Conservation (phyloP, 1,140 invertebrate species). For the Nasonia giraulti region DNA sequence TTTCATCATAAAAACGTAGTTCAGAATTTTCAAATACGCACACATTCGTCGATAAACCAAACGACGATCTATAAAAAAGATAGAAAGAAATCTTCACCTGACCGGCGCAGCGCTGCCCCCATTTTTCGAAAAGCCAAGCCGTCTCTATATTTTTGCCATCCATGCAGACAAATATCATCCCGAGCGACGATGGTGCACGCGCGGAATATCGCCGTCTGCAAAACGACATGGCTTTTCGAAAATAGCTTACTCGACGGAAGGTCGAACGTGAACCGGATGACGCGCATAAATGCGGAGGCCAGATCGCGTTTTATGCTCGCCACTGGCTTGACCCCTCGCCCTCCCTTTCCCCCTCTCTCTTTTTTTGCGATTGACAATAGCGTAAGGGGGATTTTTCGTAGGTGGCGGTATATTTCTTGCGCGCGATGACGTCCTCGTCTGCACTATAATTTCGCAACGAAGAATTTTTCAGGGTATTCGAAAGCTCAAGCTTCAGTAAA, state of each 20-base stretch:
- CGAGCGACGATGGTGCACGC: not conserved
- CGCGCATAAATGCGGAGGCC: not conserved
- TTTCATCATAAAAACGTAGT: too few species aligned
- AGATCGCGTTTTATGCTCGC: conserved; percentile 10
- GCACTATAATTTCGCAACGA: too few species aligned
- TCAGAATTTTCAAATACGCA: too few species aligned
- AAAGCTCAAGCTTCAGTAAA: too few species aligned
- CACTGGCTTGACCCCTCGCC: not conserved
- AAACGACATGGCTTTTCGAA: conserved; percentile 19
- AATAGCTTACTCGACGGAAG: conserved; percentile 29
- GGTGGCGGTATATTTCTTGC: too few species aligned
- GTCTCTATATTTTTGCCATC: not conserved
- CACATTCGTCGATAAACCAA: too few species aligned
- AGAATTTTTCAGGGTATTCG: too few species aligned
- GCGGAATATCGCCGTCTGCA: not conserved
- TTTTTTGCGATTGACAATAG: not conserved
- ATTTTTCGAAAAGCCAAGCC: not conserved
- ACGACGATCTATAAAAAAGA: not conserved
- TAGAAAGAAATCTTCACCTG: not conserved
- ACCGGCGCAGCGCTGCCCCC: not conserved
- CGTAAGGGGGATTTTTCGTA: not conserved
- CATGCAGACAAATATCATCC: not conserved
- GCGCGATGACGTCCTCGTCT: too few species aligned
- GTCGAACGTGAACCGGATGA: conserved; percentile 1
- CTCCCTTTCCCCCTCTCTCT: not conserved